Conservation (phyloP, 2,888 invertebrate species). For the Oscheius onirici region DNA sequence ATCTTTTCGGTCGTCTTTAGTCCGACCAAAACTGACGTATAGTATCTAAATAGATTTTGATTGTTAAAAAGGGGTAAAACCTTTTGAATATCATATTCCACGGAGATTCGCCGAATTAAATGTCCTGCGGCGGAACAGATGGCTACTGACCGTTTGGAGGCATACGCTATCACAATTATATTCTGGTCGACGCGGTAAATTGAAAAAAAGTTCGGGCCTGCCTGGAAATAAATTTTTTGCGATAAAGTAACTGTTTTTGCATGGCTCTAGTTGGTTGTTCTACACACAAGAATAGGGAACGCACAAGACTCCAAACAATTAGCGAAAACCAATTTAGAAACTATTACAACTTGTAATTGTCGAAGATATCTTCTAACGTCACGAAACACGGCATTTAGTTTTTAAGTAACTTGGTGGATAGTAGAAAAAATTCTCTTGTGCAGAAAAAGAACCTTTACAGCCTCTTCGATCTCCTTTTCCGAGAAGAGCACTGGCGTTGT, state of each 20-base stretch:
- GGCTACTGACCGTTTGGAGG: conserved; percentile 1
- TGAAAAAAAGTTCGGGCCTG: not conserved
- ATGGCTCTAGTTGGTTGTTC: too few species aligned
- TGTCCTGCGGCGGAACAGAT: not conserved
- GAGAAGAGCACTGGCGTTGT: not conserved
- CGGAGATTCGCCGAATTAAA: not conserved
- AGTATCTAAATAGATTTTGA: conserved; percentile 9
- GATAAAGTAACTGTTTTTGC: not conserved
- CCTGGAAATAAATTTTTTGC: too few species aligned
- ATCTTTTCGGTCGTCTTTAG: conserved; percentile 3
- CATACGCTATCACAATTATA: conserved; percentile 3
- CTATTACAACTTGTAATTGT: too few species aligned
- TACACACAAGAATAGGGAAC: too few species aligned
- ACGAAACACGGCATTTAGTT: too few species aligned
- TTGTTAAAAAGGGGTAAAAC: too few species aligned
- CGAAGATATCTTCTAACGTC: too few species aligned
- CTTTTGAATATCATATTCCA: conserved; percentile 14
- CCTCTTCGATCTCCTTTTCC: not conserved
- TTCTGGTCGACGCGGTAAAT: not conserved
- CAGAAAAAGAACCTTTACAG: not conserved
- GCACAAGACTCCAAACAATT: too few species aligned
- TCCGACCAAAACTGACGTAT: not conserved
- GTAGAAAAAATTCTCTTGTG: too few species aligned
- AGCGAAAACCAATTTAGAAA: too few species aligned
- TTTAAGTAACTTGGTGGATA: too few species aligned